Conservation (phyloP, 2,888 invertebrate genomes). For the Epistrophe grossulariae region DNA sequence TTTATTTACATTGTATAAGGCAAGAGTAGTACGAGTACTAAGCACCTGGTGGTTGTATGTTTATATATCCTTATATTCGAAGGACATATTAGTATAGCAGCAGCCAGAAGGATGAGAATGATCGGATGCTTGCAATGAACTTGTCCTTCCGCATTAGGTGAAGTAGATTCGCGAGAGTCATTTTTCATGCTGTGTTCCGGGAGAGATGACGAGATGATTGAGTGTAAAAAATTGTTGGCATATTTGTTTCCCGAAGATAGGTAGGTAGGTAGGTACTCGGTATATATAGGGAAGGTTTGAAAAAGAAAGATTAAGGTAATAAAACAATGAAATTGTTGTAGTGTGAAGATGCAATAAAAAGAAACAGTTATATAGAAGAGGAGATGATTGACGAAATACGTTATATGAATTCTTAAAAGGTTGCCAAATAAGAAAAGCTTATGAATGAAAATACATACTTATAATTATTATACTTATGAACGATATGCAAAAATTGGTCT, state of each 20-base stretch:
- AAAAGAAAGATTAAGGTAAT: conserved; percentile 27
- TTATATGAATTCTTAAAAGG: not conserved
- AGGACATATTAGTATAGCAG: conserved; percentile 67
- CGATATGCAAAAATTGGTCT: too few relatives aligned
- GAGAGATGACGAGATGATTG: conserved; percentile 68
- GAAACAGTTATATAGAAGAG: not conserved
- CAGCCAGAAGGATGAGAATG: conserved; percentile 61
- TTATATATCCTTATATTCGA: conserved; percentile 57
- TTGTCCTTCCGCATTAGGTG: conserved; percentile 73
- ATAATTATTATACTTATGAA: too few relatives aligned
- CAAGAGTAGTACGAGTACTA: conserved; percentile 52
- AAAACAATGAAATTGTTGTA: conserved; percentile 30
- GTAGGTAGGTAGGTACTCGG: not conserved
- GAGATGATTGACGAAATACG: conserved; percentile 7
- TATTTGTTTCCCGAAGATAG: conserved; percentile 51
- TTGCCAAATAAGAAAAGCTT: not conserved
- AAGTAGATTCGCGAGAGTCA: conserved; percentile 69
- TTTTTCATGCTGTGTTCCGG: conserved; percentile 71
- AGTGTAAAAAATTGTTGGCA: conserved; percentile 63
- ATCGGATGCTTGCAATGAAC: conserved; percentile 75
- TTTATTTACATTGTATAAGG: conserved; percentile 72
- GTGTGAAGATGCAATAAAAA: not conserved
- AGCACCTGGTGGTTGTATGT: conserved; percentile 50
- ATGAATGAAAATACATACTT: not conserved
- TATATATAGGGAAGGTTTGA: conserved; percentile 8